Evolutionary conservation across 2,888 invertebrate species (phyloP), one percentile per base, ranked within the genome.

Genomic region (Omphaloscelis lunosa): DNA sequence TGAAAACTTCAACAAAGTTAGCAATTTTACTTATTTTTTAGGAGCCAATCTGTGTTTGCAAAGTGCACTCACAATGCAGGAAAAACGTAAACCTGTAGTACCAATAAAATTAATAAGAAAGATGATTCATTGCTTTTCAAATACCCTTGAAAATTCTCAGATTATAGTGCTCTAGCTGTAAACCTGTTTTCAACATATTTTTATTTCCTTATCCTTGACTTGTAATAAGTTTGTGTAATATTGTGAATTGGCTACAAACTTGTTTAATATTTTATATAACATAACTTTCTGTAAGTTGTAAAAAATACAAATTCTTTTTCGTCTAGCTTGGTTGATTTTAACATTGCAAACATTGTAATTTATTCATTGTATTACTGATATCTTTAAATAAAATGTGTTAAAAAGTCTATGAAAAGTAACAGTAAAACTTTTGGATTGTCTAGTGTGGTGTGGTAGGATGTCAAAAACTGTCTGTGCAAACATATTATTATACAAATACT

Each of bases 181-280:
- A 78, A 85, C 82, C 61, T 17, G 82, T 83, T 85, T 72, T 59
- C 4, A 65, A 63, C 5, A 29, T 27, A 23, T 17, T 71, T 69
- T 66, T 27, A 7, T 84, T 70, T 48, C 51, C 61, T 75, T 80
- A 80, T 53, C 17, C 61, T 58, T 63, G 23, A 17, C 48, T 29
- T 51, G n/a, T 53, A 9, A 34, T 23, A 63, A 29, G 51, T 80
- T 51, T 5, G 29, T 66, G 2, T 53, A 20, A 29, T 61, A 4
- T 68, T 53, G 29, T 59, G 7, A n/a, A 27, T 65, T 48, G 7
- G 7, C 8, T 27, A 17, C 1, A 34, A 56, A 58, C 8, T 58
- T 8, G 20, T 58, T 41, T 62, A 20, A 15, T 53, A 27, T 39
- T 9, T 23, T 27, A 67, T 70, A 41, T 27, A 23, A 48, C 48